These are phyloP conservation scores for Sciurus vulgaris DNA, from an alignment of 2,797 vertebrate genomes.

Conservation along the genomic window DNA sequence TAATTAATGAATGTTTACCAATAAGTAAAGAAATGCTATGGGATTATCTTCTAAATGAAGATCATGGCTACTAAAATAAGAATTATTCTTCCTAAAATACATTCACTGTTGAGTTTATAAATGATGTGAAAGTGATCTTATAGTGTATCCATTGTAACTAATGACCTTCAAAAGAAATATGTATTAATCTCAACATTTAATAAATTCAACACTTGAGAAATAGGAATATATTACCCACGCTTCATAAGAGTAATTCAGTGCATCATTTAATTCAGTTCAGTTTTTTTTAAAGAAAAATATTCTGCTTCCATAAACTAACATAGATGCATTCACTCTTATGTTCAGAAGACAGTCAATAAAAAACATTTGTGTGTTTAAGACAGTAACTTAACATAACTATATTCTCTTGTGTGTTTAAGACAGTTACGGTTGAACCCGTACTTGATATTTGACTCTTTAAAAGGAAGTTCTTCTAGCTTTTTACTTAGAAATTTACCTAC, in stretches of 20 bases:
- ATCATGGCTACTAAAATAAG: background rate
- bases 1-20: background rate
- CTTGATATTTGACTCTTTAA: slow-evolving; percentile 23
- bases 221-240: background rate
- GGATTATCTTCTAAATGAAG: background rate
- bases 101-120: background rate
- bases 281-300: slow-evolving; percentile 3
- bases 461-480: background rate
- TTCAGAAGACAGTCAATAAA: background rate
- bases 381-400: background rate
- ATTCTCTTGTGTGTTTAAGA: slow-evolving; percentile 10
- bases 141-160: background rate
- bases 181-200: background rate
- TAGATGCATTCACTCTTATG: background rate
- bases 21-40: background rate
- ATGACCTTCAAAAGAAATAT: background rate
- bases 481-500: slow-evolving; percentile 14
- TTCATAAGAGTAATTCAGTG: background rate
- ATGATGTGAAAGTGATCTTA: background rate
- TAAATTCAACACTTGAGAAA: background rate
- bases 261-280: background rate
- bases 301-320: background rate
- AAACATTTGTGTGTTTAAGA: no score
- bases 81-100: background rate
- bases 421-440: background rate